Conservation (phyloP, 2,797 vertebrate genomes). For the Manis javanica region DNA sequence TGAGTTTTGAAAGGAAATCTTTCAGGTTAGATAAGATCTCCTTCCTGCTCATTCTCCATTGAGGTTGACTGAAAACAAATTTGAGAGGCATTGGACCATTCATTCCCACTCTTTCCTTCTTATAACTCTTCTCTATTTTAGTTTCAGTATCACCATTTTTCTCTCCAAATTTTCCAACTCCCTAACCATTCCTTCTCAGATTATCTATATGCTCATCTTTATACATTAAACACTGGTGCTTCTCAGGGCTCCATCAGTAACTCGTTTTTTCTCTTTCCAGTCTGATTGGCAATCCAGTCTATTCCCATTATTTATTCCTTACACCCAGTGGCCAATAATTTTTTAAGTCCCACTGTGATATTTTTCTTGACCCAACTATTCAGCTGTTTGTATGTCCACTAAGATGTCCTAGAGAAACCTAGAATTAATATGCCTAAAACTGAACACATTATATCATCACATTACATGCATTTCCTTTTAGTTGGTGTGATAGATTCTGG, state of each 20-base stretch:
- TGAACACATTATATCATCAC: neutral
- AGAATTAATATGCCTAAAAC: slow-evolving; percentile 16
- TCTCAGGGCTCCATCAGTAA: neutral
- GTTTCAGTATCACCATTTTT: neutral
- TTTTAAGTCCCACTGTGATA: slow-evolving; percentile 14
- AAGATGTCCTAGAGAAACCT: neutral
- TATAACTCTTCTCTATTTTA: neutral
- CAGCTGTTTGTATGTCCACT: neutral
- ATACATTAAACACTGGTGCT: neutral
- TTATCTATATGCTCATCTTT: neutral
- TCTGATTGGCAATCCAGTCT: neutral
- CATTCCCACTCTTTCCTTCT: neutral
- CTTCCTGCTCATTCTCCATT: neutral
- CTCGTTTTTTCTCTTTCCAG: neutral
- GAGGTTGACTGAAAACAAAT: neutral
- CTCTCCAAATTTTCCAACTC: neutral
- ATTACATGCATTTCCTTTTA: neutral
- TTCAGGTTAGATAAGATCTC: neutral
- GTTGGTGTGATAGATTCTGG: neutral
- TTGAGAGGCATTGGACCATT: neutral
- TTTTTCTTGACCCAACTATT: slow-evolving; percentile 15
- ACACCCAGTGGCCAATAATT: neutral
- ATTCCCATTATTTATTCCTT: neutral
- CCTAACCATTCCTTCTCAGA: neutral
- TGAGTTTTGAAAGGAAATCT: slow-evolving; percentile 23